Conservation (phyloP, 2,113 vertebrate species). For the Crotalus viridis region DNA sequence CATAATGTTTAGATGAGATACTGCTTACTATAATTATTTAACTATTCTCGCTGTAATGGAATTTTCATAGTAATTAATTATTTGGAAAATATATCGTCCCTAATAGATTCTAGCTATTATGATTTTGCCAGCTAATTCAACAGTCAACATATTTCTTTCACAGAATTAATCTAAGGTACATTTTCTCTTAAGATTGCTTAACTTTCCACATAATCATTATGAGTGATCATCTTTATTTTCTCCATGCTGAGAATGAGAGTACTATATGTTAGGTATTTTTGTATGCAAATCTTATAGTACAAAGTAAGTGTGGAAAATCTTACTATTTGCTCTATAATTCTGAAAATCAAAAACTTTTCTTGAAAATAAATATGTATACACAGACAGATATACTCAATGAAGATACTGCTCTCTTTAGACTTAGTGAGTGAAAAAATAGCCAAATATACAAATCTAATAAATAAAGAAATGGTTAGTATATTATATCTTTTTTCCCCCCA, state of each 20-base stretch:
- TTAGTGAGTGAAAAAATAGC: too few species aligned
- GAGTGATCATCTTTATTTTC: constrained; percentile 23
- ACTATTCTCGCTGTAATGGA: constrained; percentile 83
- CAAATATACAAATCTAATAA: background rate
- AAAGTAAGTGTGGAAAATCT: background rate
- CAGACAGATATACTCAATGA: background rate
- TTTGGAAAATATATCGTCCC: constrained; percentile 73
- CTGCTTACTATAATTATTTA: constrained; percentile 92
- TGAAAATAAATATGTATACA: background rate
- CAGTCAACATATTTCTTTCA: constrained; percentile 67
- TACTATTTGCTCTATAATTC: background rate
- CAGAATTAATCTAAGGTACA: constrained; percentile 38
- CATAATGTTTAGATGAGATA: constrained; percentile 89
- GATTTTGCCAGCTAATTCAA: constrained; percentile 71
- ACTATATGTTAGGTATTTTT: background rate
- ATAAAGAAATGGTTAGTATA: background rate
- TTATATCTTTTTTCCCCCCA: background rate
- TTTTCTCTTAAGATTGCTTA: constrained; percentile 39
- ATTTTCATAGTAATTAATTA: constrained; percentile 87
- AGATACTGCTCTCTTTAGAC: background rate
- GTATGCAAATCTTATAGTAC: background rate
- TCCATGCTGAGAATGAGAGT: background rate
- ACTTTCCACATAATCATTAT: constrained; percentile 38
- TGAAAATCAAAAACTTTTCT: background rate
- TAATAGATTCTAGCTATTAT: constrained; percentile 60